These are phyloP conservation scores for Dryomyza anilis DNA, from an alignment of 2,888 invertebrate species.

Conservation along the genomic window DNA sequence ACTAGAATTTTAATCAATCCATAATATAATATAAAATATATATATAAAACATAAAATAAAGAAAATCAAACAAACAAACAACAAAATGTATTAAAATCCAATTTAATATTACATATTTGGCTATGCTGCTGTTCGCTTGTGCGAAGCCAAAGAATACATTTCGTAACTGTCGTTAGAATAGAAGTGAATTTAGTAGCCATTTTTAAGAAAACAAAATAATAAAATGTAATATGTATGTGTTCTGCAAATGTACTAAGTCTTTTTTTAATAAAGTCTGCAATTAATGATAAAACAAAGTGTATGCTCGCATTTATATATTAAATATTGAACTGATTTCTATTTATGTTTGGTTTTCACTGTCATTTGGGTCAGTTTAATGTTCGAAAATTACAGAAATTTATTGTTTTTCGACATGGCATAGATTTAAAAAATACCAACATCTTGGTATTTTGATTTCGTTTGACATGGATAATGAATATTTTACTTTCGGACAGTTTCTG, in stretches of 20 bases:
- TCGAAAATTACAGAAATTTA: too few species aligned
- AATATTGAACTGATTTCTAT: too few species aligned
- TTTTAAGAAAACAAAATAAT: conserved; percentile 9
- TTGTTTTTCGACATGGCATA: too few species aligned
- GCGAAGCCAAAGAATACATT: not conserved
- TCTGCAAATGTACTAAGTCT: conserved; percentile 8
- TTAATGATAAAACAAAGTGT: conserved; percentile 1
- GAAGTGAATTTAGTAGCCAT: not conserved
- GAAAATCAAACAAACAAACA: too few species aligned
- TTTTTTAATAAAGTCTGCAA: conserved; percentile 14
- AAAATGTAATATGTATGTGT: conserved; percentile 18
- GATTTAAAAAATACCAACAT: too few species aligned
- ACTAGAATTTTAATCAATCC: conserved; percentile 9
- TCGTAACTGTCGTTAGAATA: not conserved
- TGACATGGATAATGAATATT: too few species aligned
- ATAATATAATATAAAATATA: not conserved
- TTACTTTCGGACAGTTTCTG: too few species aligned
- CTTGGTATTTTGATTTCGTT: too few species aligned
- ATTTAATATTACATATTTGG: not conserved
- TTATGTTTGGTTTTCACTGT: not conserved
- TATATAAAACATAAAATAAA: too few species aligned
- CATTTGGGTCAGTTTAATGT: too few species aligned
- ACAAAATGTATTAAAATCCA: not conserved
- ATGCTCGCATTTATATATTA: too few species aligned
- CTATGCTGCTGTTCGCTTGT: not conserved